Base-by-base conservation (phyloP, 2,113 vertebrate genomes). In the Ia io region DNA sequence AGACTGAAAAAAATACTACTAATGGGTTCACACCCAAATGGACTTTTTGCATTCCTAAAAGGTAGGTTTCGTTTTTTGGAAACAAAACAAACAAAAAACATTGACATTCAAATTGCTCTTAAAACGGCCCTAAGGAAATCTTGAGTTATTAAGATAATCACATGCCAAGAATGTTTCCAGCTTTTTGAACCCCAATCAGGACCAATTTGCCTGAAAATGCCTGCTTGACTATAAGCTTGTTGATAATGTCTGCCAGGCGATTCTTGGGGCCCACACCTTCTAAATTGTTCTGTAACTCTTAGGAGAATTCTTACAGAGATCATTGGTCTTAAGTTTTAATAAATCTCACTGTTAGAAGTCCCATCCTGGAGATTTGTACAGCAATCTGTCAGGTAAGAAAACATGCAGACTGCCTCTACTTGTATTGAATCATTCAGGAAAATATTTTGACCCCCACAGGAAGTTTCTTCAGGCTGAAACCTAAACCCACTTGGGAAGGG, bases 381-480 rank as follows among this genome's bases (percentile, higher is more conserved):
- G n/a, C 1, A 28, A 1, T 63, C 20, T 51, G 30, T 56, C 65
- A 32, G 16, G 49, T 71, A 61, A 84, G 14, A 85, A 92, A 95
- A 90, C 7, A 40, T 35, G 35, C 18, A 42, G 65, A 22, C 14
- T 11, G 35, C 63, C 47, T 82, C 74, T 44, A 42, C 42, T 23
- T 89, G 86, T 78, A 51, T 6, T 56, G 40, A 76, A 35, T 67
- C 9, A 79, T 56, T 69, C 67, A 37, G 25, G 25, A 83, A 91
- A 71, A 86, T 59, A 71, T 53, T 82, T 47, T 83, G 42, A 91
- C 22, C 17, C 35, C 28, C 16, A 23, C 28, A 69, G 59, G 44
- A 93, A 78, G 71, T 91, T 89, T 92, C 74, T 84, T 63, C 40
- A 71, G 47, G 79, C 22, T 53, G 28, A 88, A 92, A 61, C 23